Evolutionary conservation across 2,888 invertebrate genomes (phyloP).

Genomic region (Agriotes lineatus): DNA sequence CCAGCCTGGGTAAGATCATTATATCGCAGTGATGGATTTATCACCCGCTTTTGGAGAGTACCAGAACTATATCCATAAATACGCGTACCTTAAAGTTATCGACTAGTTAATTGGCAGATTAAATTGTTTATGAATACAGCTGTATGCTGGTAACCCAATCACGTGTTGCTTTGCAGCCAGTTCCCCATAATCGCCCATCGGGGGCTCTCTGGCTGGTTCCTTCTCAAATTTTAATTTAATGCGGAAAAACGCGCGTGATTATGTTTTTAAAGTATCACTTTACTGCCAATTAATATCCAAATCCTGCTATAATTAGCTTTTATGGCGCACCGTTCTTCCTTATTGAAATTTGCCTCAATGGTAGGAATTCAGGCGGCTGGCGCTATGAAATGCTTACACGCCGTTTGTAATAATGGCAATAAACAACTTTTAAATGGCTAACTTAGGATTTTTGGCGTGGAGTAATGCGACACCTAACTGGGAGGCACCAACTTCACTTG

Average conservation of each 20-base stretch:
- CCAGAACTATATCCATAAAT: conserved; percentile 57
- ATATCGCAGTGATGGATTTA: conserved; percentile 55
- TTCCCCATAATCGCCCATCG: conserved; percentile 40
- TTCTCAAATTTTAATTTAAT: conserved; percentile 30
- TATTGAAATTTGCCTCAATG: no score
- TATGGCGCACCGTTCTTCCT: no score
- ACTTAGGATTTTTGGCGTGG: no score
- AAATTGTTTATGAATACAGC: conserved; percentile 60
- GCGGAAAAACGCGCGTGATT: conserved; percentile 21
- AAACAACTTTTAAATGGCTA: no score
- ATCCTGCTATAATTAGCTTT: conserved; percentile 5
- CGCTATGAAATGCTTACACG: no score
- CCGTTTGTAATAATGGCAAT: no score
- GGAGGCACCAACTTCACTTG: no score
- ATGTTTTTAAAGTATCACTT: conserved; percentile 29
- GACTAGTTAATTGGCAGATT: conserved; percentile 60
- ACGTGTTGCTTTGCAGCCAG: conserved; percentile 46
- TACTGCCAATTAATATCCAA: conserved; percentile 34
- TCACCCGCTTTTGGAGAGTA: conserved; percentile 53
- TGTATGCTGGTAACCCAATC: conserved; percentile 59
- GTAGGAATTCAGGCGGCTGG: no score
- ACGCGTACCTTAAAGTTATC: conserved; percentile 56
- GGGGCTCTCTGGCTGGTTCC: conserved; percentile 35
- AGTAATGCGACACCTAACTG: no score
- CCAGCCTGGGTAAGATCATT: conserved; percentile 52